A percentile compares a stretch with the other conserved stretches of the same genome.
phyloP scores from a whole-genome alignment of 2,113 vertebrate species.

The Porphyrio hochstetteri region DNA sequence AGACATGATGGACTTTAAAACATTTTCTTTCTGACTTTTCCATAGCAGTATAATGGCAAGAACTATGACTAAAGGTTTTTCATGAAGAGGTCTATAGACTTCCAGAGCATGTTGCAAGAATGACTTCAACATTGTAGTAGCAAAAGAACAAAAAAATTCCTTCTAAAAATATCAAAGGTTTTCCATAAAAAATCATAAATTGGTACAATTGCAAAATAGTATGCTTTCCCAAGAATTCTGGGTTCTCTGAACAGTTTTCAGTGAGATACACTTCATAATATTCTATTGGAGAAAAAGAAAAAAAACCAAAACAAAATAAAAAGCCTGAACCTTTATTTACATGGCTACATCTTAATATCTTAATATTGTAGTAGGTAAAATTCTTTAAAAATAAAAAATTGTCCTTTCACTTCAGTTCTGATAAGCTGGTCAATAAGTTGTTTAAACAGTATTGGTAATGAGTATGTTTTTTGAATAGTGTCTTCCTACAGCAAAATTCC shows the following conservation, averaged over 20 bases:
- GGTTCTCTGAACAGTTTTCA: background rate
- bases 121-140: no score
- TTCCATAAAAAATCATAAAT: background rate
- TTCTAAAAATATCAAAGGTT: background rate
- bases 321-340: background rate
- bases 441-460: background rate
- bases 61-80: background rate
- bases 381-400: background rate
- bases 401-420: background rate
- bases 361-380: background rate
- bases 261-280: background rate
- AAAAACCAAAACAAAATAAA: no score
- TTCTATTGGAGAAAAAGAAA: background rate
- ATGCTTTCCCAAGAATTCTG: background rate
- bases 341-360: background rate
- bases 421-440: background rate
- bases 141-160: background rate
- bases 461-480: background rate
- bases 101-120: accelerated
- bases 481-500: background rate
- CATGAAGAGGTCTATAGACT: accelerated
- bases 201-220: background rate
- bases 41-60: background rate
- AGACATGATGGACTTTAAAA: background rate
- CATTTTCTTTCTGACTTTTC: background rate